These are phyloP conservation scores for Eurypyga helias DNA, from an alignment of 2,113 vertebrate genomes.

Conservation along the genomic window DNA sequence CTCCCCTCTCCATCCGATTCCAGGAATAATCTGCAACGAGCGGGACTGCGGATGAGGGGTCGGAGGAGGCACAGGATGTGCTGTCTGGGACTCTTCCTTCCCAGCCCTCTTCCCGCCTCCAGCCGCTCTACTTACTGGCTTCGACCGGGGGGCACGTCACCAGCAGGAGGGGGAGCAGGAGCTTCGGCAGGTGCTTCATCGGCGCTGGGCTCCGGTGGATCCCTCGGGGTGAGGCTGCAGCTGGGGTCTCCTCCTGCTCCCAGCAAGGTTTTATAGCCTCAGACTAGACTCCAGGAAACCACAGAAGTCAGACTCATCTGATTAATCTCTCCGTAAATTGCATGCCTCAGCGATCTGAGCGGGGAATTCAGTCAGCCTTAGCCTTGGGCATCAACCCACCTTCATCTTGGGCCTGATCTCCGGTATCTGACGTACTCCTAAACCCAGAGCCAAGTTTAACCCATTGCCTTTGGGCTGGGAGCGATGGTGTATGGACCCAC, in stretches of 20 bases:
- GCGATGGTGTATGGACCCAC: neutral
- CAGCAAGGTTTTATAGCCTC: slow-evolving; percentile 49
- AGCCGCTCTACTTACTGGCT: neutral
- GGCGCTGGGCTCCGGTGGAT: neutral
- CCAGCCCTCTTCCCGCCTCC: neutral
- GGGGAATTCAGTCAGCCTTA: slow-evolving; percentile 7
- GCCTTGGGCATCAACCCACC: neutral
- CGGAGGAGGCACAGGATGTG: accelerated
- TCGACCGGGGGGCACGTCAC: neutral
- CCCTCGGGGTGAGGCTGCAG: neutral
- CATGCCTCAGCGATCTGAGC: neutral
- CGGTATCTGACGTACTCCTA: neutral
- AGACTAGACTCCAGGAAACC: slow-evolving; percentile 64
- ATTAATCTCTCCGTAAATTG: neutral
- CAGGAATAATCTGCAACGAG: neutral
- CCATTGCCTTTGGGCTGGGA: neutral
- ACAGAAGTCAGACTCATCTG: slow-evolving; percentile 6
- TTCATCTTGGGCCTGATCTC: neutral
- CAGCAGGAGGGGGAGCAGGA: slow-evolving; percentile 35
- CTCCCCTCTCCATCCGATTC: neutral
- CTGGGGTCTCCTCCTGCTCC: neutral
- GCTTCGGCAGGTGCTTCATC: neutral
- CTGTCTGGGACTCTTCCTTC: neutral
- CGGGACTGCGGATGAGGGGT: neutral
- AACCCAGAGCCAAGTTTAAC: neutral